Evolutionary conservation across 2,888 invertebrate genomes (phyloP).

Genomic region (Tethea ocularis): DNA sequence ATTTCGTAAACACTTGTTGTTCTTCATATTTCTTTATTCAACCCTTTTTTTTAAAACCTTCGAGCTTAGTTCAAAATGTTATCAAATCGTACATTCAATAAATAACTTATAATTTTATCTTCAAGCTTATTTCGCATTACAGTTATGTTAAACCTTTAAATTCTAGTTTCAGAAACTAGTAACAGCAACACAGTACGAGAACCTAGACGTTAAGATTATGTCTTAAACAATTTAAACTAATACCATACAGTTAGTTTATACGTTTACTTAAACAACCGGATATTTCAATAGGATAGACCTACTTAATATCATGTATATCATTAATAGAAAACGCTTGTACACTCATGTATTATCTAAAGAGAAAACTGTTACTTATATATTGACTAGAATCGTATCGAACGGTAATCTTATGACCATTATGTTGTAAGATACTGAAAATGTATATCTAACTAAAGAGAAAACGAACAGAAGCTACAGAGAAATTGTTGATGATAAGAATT

Average conservation of each 20-base stretch:
- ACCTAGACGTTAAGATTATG: background rate
- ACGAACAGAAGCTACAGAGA: background rate
- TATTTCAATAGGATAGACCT: slow-evolving; percentile 1
- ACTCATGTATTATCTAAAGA: background rate
- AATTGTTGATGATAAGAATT: background rate
- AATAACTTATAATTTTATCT: background rate
- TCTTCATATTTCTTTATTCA: no score
- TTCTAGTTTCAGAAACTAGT: slow-evolving; percentile 1
- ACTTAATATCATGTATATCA: background rate
- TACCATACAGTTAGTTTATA: background rate
- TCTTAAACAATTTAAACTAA: slow-evolving; percentile 2
- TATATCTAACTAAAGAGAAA: background rate
- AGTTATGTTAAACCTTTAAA: background rate
- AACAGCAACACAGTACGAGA: background rate
- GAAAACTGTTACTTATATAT: background rate
- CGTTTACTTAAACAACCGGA: slow-evolving; percentile 4
- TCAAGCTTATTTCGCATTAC: background rate
- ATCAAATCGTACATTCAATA: background rate
- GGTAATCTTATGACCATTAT: background rate
- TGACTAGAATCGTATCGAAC: background rate
- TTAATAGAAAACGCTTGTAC: slow-evolving; percentile 4
- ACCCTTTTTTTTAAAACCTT: background rate
- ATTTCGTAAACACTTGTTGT: no score
- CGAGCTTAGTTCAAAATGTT: background rate
- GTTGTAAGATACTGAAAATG: background rate